Percentiles rank a stretch among this genome's conserved stretches.
Evolutionary conservation across 2,113 vertebrate species (phyloP).

Genomic region (Beaufortia kweichowensis): DNA sequence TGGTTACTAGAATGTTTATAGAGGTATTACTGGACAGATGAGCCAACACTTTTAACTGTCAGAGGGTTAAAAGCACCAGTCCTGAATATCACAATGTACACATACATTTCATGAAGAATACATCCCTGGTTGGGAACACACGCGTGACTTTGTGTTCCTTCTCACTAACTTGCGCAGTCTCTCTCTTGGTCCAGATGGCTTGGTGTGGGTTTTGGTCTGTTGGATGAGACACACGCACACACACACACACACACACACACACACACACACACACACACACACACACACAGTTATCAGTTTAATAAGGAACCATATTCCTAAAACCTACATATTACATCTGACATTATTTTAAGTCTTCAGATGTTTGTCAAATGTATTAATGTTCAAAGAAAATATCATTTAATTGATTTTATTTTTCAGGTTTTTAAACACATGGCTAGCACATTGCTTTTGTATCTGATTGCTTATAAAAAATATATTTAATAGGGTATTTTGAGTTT

Average conservation of each 20-base stretch:
- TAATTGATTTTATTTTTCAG: neutral
- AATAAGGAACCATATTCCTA: constrained; percentile 6
- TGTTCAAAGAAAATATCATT: neutral
- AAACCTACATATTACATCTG: constrained; percentile 7
- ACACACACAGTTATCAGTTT: neutral
- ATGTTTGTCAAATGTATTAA: neutral
- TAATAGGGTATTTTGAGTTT: neutral
- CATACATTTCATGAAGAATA: neutral
- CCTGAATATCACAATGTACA: neutral
- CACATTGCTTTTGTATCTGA: neutral
- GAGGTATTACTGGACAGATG: neutral
- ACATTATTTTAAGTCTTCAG: neutral
- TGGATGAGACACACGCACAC: neutral
- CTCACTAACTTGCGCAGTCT: constrained; percentile 4
- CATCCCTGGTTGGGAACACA: neutral
- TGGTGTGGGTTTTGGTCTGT: neutral
- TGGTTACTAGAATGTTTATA: neutral
- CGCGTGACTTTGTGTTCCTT: neutral
- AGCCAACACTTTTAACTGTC: neutral
- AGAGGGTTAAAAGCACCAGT: neutral
- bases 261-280: neutral
- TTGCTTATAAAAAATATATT: neutral
- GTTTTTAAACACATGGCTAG: neutral
- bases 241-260: constrained; percentile 3
- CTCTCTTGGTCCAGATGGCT: constrained; percentile 20